Base-by-base conservation (phyloP, 2,888 invertebrate species). In the Diaperis boleti region DNA sequence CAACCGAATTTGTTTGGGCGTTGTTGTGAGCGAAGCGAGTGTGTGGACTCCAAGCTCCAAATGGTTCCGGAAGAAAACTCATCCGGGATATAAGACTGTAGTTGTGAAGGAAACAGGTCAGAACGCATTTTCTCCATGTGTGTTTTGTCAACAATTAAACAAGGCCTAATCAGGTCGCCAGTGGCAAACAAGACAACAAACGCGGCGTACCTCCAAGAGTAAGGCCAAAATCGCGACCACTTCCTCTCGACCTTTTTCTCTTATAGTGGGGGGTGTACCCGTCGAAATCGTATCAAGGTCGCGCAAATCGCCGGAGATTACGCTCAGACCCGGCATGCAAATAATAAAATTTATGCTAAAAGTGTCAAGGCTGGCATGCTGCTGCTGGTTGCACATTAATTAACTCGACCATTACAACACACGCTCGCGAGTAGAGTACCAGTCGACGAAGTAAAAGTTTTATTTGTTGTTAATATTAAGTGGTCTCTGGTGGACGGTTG, bases 401-500 rank as follows among this genome's bases (percentile, higher is more conserved):
- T 59, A 49, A 41, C 17, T 39, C 37, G 45, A 44, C 49, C 29
- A 37, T 59, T 59, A 41, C 59, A 41, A 59, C 49, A 59, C 15
- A 14, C 47, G 29, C 59, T 47, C 49, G 29, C 39, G 35, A 33
- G 45, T 47, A 49, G n/a, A n/a, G n/a, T 35, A 56, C 44, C 45
- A 59, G 49, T 59, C 26, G 10, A 11, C n/a, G n/a, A 49, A 59
- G 59, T 59, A 59, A 59, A 59, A 59, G 59, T 59, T 47, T 49
- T 59, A 49, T 49, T 47, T 49, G 41, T 41, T 29, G 17, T 39
- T 39, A 49, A 59, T 44, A 41, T 57, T 45, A 45, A 31, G 10
- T 33, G 31, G 57, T 57, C 18, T 57, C 22, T 57, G 57, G 15
- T 57, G 37, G 45, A 47, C 47, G 7, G 15, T 17, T 20, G 42